Percentiles rank a stretch among this genome's conserved stretches.
Conservation (phyloP, 92 coral and sea anemone genomes). For the Zoanthus gigantus region DNA sequence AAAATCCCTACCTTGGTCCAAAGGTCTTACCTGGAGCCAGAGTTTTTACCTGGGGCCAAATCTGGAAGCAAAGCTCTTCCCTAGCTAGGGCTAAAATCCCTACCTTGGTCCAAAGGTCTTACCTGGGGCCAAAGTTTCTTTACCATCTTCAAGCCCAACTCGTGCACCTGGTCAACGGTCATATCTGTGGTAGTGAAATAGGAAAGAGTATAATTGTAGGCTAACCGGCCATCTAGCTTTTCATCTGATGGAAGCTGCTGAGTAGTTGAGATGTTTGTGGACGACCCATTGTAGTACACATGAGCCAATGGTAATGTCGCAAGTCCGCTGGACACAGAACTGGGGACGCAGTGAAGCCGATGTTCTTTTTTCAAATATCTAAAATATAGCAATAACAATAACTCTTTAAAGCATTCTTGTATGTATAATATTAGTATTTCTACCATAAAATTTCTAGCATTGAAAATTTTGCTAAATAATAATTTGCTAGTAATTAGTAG, state of each 20-base stretch:
- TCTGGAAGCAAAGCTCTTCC: too few species aligned
- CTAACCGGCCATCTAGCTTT: slow-evolving; percentile 32
- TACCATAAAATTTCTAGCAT: too few species aligned
- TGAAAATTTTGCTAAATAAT: too few species aligned
- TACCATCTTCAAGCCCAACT: not conserved
- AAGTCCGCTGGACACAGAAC: slow-evolving; percentile 45
- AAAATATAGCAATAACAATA: not conserved
- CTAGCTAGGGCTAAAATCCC: too few species aligned
- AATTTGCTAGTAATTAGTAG: too few species aligned
- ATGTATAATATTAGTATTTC: too few species aligned
- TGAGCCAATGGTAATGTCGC: slow-evolving; percentile 18
- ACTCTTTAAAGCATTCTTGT: too few species aligned
- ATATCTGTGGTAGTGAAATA: slow-evolving; percentile 35
- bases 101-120: not conserved
- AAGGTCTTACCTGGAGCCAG: too few species aligned
- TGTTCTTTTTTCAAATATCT: slow-evolving; percentile 28
- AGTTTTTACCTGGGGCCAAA: too few species aligned
- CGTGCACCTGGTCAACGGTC: slow-evolving; percentile 32
- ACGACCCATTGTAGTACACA: slow-evolving; percentile 13
- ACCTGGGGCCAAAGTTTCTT: slow-evolving; percentile 35
- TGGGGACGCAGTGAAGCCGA: slow-evolving; percentile 25
- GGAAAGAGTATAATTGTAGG: slow-evolving; percentile 26
- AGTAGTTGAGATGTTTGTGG: slow-evolving; percentile 8
- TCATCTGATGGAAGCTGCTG: slow-evolving; percentile 13
- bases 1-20: too few species aligned